phyloP scores from a whole-genome alignment of 2,888 invertebrate species.

The Eupsilia transversa region DNA sequence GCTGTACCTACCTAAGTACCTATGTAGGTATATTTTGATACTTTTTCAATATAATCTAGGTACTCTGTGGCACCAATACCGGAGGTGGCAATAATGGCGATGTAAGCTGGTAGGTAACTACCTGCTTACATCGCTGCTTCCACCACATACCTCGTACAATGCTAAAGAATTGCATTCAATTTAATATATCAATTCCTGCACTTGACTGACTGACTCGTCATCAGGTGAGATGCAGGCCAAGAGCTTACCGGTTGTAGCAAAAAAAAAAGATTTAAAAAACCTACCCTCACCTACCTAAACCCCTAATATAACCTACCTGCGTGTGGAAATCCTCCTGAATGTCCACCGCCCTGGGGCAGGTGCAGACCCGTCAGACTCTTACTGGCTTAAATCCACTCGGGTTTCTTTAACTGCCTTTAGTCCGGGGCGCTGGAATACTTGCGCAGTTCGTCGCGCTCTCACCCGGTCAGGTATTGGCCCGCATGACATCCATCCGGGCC shows the following conservation, averaged over 20 bases:
- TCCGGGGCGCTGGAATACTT: neutral
- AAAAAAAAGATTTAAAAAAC: no score
- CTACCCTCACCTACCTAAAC: no score
- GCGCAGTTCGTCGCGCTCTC: neutral
- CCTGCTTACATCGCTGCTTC: neutral
- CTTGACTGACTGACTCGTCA: no score
- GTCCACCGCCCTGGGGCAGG: no score
- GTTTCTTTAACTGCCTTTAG: neutral
- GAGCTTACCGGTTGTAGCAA: no score
- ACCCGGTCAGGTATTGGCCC: neutral
- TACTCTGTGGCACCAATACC: slow-evolving; percentile 20
- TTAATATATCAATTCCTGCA: slow-evolving; percentile 22
- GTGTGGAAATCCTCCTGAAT: neutral
- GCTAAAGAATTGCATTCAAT: slow-evolving; percentile 30
- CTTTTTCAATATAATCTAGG: slow-evolving; percentile 2
- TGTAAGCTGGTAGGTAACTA: neutral
- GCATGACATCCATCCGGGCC: neutral
- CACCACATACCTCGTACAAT: slow-evolving; percentile 15
- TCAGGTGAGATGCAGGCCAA: no score
- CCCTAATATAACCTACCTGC: neutral
- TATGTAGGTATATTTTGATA: neutral
- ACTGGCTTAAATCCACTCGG: neutral
- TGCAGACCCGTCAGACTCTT: neutral
- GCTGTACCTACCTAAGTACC: neutral
- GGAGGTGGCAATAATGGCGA: no score